Base-by-base conservation (phyloP, 2,888 invertebrate species). In the Chironomus tentans region DNA sequence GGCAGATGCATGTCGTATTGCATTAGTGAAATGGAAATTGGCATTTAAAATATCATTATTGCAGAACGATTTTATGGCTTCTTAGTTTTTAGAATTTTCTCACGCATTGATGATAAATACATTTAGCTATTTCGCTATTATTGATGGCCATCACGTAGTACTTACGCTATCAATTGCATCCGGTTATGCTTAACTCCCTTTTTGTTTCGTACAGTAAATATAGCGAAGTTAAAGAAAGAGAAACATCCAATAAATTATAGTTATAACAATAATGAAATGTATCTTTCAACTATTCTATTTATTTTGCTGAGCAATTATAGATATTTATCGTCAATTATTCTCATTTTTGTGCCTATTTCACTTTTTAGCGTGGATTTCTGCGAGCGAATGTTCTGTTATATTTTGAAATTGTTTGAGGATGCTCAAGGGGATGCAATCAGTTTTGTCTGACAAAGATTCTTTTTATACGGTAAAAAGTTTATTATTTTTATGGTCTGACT, bases 21-120 rank as follows among this genome's bases (percentile, higher is more conserved):
- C 70, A 70, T 70, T 47, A 70, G 70, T 48, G 47, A 47, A 47
- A 70, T 70, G 70, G 46, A 70, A 70, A 70, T 70, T 47, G 70
- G 21, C 70, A 21, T 70, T 70, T 70, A 70, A 70, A 70, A 70
- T 47, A 38, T 70, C 70, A 21, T 70, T 70, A 70, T 70, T 70
- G 48, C 21, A 7, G 10, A 38, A 28, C 28, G 6, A 28, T 28
- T 28, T 28, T 28, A 28, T 38, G 38, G 47, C 47, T 46, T 18
- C 18, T 48, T 18, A 3, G 0, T 38, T 68, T 28, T 28, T 15
- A 68, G 70, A 70, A 46, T 38, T 13, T 70, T 70, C 70, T 70
- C 70, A 70, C 70, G 70, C 70, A 70, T 48, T 47, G 21, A 47
- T 70, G 70, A 70, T 70, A 21, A 70, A 70, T 70, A 21, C 50